Evolutionary conservation across 2,797 vertebrate species (phyloP).

Genomic region (Pseudochromis fuscus): DNA sequence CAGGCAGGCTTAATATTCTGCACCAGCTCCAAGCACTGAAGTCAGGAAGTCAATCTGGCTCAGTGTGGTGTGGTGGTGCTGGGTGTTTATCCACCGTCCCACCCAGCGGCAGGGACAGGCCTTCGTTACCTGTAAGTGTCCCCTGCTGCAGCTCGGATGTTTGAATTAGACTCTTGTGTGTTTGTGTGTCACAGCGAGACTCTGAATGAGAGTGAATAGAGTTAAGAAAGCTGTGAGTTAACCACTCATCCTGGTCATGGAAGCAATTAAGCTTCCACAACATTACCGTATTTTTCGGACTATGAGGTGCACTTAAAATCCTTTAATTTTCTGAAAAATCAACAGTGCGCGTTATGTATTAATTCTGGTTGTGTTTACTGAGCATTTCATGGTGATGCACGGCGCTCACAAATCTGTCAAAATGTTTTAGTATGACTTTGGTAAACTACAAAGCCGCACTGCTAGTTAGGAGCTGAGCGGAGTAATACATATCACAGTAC

Average conservation of each 20-base stretch:
- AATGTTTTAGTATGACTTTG: no score
- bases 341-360: no score
- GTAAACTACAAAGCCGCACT: no score
- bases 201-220: neutral
- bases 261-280: slow-evolving; percentile 9
- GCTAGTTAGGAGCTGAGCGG: no score
- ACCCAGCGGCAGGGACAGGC: slow-evolving; percentile 8
- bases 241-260: neutral
- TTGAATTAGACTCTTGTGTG: slow-evolving; percentile 1
- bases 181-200: neutral
- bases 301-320: no score
- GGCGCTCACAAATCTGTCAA: no score
- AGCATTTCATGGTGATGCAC: no score
- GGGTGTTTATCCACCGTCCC: slow-evolving; percentile 8
- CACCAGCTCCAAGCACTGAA: slow-evolving; percentile 29
- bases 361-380: no score
- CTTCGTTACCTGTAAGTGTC: neutral
- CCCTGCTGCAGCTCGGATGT: neutral
- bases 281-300: no score
- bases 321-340: no score
- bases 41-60: neutral
- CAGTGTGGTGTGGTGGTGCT: neutral
- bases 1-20: slow-evolving; percentile 26
- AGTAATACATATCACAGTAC: no score
- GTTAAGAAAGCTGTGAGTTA: neutral